These are phyloP conservation scores for Mus pahari DNA, from an alignment of 2,113 vertebrate genomes.

Conservation along the genomic window DNA sequence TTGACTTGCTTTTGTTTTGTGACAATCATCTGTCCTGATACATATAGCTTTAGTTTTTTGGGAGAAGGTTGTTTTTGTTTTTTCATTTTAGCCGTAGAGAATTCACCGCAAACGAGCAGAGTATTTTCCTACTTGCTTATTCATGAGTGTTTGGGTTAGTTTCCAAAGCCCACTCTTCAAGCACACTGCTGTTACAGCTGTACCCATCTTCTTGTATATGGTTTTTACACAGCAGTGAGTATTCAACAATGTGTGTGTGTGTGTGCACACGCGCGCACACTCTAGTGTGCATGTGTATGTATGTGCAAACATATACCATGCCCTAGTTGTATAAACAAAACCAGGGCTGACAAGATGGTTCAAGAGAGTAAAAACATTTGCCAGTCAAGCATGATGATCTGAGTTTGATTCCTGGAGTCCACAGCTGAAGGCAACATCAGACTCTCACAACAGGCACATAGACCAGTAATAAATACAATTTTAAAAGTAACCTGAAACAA, in stretches of 20 bases:
- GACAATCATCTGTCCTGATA: slow-evolving; percentile 15
- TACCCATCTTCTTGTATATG: neutral
- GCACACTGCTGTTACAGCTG: neutral
- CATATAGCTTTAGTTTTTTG: neutral
- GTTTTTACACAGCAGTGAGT: neutral
- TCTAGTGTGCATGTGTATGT: neutral
- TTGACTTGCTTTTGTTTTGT: neutral
- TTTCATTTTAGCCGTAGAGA: slow-evolving; percentile 4
- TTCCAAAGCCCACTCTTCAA: slow-evolving; percentile 8
- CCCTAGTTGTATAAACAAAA: neutral
- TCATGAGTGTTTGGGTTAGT: slow-evolving; percentile 22
- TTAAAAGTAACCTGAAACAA: slow-evolving; percentile 4
- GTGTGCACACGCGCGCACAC: no score
- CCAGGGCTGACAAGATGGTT: neutral
- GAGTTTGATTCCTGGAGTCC: neutral
- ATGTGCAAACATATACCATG: slow-evolving; percentile 1
- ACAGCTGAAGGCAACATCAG: neutral
- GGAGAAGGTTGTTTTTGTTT: neutral
- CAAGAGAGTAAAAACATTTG: neutral
- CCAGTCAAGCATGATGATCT: neutral
- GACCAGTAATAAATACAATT: neutral
- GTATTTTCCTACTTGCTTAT: neutral
- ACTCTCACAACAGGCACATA: neutral
- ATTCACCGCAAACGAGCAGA: neutral
- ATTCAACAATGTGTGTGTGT: neutral